Evolutionary conservation across 1,140 invertebrate genomes (phyloP).

Genomic region (Batillaria attramentaria): DNA sequence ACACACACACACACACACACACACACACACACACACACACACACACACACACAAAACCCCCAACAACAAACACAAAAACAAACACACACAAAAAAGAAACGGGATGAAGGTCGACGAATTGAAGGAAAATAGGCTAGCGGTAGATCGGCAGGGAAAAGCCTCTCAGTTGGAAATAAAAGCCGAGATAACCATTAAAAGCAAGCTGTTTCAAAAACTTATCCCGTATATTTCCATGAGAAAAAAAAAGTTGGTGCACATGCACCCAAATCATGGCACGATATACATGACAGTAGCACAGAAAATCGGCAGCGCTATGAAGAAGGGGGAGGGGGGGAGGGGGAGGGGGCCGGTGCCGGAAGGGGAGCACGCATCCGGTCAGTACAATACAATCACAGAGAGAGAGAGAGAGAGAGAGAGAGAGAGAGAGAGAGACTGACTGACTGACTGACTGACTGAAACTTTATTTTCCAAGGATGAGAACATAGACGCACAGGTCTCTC

Average conservation of each 20-base stretch:
- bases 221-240: too few relatives aligned
- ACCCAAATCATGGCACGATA: too few relatives aligned
- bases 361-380: neutral
- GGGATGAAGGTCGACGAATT: neutral
- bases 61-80: neutral
- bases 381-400: neutral
- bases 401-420: neutral
- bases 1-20: constrained; percentile 1
- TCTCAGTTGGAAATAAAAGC: too few relatives aligned
- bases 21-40: constrained; percentile 2
- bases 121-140: too few relatives aligned
- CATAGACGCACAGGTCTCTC: neutral
- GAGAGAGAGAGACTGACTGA: neutral
- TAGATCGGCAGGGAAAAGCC: too few relatives aligned
- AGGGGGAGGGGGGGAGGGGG: too few relatives aligned
- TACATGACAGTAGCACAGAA: too few relatives aligned
- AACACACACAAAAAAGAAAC: neutral
- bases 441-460: neutral
- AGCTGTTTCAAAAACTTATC: too few relatives aligned
- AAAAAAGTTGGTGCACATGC: too few relatives aligned
- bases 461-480: neutral
- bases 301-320: too few relatives aligned
- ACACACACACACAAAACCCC: neutral
- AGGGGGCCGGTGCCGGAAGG: too few relatives aligned
- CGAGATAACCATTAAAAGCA: too few relatives aligned